phyloP scores from a whole-genome alignment of 2,797 vertebrate genomes.

The Coendou prehensilis region DNA sequence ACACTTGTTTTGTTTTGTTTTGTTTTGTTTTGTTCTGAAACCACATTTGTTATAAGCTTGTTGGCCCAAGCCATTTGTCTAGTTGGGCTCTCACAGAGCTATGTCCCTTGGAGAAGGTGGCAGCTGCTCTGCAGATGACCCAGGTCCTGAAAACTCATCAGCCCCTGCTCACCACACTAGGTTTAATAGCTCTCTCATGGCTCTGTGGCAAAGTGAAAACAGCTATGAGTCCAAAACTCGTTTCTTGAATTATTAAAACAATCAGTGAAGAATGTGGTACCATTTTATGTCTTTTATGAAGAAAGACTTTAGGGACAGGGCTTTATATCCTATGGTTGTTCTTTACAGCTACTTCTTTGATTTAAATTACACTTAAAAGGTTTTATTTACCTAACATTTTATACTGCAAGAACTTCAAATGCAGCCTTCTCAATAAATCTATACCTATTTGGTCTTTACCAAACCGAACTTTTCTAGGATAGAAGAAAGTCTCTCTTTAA shows the following conservation, averaged over 20 bases:
- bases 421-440: slow-evolving; percentile 21
- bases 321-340: not conserved
- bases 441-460: not conserved
- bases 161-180: not conserved
- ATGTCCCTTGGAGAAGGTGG: not conserved
- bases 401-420: slow-evolving; percentile 61
- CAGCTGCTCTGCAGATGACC: not conserved
- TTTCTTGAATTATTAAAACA: not conserved
- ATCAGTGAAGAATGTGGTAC: not conserved
- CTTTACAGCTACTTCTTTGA: slow-evolving; percentile 54
- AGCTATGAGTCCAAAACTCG: not conserved
- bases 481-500: slow-evolving; percentile 15
- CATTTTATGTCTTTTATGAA: slow-evolving; percentile 36
- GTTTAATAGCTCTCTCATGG: not conserved
- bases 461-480: slow-evolving; percentile 48
- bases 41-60: not conserved
- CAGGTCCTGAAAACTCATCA: not conserved
- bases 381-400: slow-evolving; percentile 44
- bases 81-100: not conserved
- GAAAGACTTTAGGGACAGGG: slow-evolving; percentile 10
- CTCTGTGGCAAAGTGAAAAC: not conserved
- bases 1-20: not conserved
- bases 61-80: not conserved
- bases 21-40: not conserved
- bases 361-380: slow-evolving; percentile 39